Evolutionary conservation across 2,797 vertebrate species (phyloP).

Genomic region (Manis javanica): DNA sequence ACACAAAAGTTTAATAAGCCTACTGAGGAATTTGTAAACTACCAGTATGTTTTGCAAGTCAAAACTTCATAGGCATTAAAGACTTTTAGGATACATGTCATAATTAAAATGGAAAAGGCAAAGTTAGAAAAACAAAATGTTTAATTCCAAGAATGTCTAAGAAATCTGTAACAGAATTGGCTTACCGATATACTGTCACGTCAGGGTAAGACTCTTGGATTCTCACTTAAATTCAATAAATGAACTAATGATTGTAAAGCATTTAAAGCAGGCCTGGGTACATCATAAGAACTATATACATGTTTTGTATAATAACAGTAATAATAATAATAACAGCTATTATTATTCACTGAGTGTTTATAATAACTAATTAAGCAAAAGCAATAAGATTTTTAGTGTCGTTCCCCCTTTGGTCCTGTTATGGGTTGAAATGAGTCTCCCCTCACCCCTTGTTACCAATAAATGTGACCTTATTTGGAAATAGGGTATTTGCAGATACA

Average conservation of each 20-base stretch:
- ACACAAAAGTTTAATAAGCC: slow-evolving; percentile 63
- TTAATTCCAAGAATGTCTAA: background rate
- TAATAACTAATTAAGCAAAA: background rate
- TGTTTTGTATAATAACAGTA: background rate
- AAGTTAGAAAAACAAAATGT: background rate
- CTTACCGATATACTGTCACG: background rate
- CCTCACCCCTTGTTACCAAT: too few species aligned
- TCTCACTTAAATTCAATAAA: background rate
- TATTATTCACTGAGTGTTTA: background rate
- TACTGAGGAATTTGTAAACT: slow-evolving; percentile 36
- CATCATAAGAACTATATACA: background rate
- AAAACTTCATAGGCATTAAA: background rate
- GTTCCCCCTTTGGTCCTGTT: background rate
- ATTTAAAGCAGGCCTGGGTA: background rate
- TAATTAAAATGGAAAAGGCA: background rate
- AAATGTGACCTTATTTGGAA: background rate
- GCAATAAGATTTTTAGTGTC: background rate
- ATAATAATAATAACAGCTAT: background rate
- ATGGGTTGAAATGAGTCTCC: background rate
- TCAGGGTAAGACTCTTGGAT: background rate
- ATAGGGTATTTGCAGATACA: background rate
- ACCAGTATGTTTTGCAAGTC: background rate
- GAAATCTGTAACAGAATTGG: slow-evolving; percentile 2
- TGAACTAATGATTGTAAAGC: background rate
- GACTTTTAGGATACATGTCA: background rate